These are phyloP conservation scores for Rhyzopertha dominica DNA, from an alignment of 1,140 invertebrate genomes.

Conservation along the genomic window DNA sequence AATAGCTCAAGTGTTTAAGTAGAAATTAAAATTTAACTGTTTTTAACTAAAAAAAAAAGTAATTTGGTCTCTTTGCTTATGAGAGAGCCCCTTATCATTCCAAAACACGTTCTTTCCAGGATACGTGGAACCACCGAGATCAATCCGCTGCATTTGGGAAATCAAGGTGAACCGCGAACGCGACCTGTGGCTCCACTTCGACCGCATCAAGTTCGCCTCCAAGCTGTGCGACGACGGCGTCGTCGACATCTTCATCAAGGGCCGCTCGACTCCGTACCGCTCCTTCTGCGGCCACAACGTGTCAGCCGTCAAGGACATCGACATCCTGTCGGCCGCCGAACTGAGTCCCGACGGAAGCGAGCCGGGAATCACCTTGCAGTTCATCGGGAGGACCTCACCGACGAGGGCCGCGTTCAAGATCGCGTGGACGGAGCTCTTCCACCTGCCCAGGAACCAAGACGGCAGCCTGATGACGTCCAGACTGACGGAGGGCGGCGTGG, in stretches of 20 bases:
- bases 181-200: constrained; percentile 81
- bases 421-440: constrained; percentile 84
- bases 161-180: constrained; percentile 71
- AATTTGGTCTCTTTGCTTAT: too few relatives aligned
- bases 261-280: constrained; percentile 62
- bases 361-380: constrained; percentile 45
- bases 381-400: constrained; percentile 61
- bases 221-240: constrained; percentile 77
- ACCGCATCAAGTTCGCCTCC: constrained; percentile 76
- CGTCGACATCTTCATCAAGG: constrained; percentile 73
- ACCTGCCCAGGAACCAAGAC: constrained; percentile 74
- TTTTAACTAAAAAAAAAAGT: too few relatives aligned
- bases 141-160: constrained; percentile 84
- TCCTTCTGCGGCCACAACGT: constrained; percentile 80
- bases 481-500: constrained; percentile 55
- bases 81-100: too few relatives aligned
- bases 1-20: too few relatives aligned
- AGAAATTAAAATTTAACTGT: too few relatives aligned
- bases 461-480: constrained; percentile 71
- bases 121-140: constrained; percentile 66
- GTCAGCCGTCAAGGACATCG: constrained; percentile 67
- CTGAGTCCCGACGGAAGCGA: constrained; percentile 59
- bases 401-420: constrained; percentile 78
- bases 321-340: constrained; percentile 70
- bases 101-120: too few relatives aligned